Evolutionary conservation across 2,113 vertebrate genomes (phyloP), one percentile per base, ranked within the genome.

Genomic region (Cavia aperea): DNA sequence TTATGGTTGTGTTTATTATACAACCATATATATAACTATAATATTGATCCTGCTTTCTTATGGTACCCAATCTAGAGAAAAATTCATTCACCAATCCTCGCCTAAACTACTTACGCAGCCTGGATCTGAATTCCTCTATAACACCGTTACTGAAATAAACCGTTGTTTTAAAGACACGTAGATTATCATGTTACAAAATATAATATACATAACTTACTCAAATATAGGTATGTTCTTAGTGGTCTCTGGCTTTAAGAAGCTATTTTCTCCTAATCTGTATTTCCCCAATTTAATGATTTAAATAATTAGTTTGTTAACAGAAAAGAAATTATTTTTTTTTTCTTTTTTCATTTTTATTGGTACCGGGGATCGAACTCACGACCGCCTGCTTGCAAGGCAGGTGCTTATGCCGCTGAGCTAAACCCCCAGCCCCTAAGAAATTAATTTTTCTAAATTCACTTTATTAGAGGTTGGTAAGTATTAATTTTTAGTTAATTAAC

Each of bases 81-180:
- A 92, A 14, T 14, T 23, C 4, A 49, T 21, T 72, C 11, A 16
- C 86, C 43, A 78, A 58, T 60, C 8, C 49, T 63, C 2, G 5
- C 33, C 7, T 5, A 2, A 75, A 16, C 31, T 54, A 26, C 10
- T 24, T 46, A 54, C 14, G 2, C 58, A 87, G 6, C 8, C 62
- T 66, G 24, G 29, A 36, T 73, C 33, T 81, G 9, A 58, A 62
- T 14, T 54, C 63, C 60, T 68, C 65, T 14, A 18, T 24, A 68
- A 11, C 1, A 21, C 2, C 19, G 16, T 77, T 23, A 24, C 29
- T 51, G 5, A 84, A 72, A 73, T 1, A 5, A 1, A 2, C 19
- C 10, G 19, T 8, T 5, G 1, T 9, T 21, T 29, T n/a, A 5
- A 60, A 66, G 43, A 36, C 7, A 24, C 0, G 16, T 3, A 15